Base-by-base conservation (phyloP, 2,888 invertebrate species). In the Tryphoninae sp. region DNA sequence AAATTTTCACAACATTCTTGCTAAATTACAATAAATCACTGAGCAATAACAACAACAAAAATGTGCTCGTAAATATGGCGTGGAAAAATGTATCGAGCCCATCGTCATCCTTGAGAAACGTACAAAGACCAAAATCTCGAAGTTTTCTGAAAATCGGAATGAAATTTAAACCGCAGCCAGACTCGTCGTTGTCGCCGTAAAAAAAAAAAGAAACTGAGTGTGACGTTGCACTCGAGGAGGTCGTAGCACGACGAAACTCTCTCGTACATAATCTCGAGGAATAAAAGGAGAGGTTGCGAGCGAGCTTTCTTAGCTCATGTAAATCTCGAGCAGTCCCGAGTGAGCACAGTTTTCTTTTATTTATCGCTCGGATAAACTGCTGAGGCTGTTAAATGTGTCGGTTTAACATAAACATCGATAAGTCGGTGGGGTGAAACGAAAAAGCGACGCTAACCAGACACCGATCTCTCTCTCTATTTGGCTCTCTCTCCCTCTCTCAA, bases 371-470 rank as follows among this genome's bases (percentile, higher is more conserved):
- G 90, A 91, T 89, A 91, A 90, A 90, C 86, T 83, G 86, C 82
- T 86, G 75, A 73, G 85, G 86, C 88, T 89, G 88, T 89, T 89
- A 88, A 89, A 89, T 86, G 88, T 87, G 88, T 88, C 87, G 87
- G 86, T 89, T 89, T 87, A 89, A 89, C 88, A 89, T 90, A 91
- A 91, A 90, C 90, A 90, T 88, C 90, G 90, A 91, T 91, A 90
- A 90, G 88, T 90, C 87, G 86, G 83, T 84, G 81, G 78, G 84
- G 84, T 85, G 85, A 84, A 80, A 80, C 75, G 81, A 71, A 75
- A 69, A 64, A 55, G 76, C 87, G 89, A 91, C 88, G 87, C 83
- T 88, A 89, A 90, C 89, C 90, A 91, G 90, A 89, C 87, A 86
- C 64, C 65, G 62, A 58, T 62, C 69, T 40, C 22, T 69, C 53